Conservation (phyloP, 2,797 vertebrate genomes). For the Labroides dimidiatus region DNA sequence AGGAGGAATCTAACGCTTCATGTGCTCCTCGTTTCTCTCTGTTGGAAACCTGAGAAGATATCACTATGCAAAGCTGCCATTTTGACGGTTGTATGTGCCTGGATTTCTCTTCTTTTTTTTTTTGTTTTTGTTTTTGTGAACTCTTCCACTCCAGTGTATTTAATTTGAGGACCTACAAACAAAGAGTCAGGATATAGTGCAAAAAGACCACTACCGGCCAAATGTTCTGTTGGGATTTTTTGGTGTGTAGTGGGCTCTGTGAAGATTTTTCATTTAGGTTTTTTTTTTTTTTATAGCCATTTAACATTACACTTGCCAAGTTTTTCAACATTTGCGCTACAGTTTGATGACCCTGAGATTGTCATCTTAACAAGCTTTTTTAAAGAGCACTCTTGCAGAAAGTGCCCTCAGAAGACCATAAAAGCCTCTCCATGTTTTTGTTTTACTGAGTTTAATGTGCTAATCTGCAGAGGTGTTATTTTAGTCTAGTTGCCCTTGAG, state of each 20-base stretch:
- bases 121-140: constrained; percentile 14
- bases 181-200: constrained; percentile 1
- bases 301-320: too few species aligned
- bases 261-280: too few species aligned
- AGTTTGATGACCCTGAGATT: background rate
- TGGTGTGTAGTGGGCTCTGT: background rate
- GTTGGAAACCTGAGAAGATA: constrained; percentile 36
- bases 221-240: constrained; percentile 14
- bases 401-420: background rate
- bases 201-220: constrained; percentile 36
- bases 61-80: constrained; percentile 42
- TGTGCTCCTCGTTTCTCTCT: constrained; percentile 32
- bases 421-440: background rate
- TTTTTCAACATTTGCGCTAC: background rate
- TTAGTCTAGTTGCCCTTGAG: constrained; percentile 41
- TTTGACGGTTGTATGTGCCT: constrained; percentile 47
- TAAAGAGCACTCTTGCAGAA: background rate
- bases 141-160: constrained; percentile 18
- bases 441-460: constrained; percentile 6
- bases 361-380: background rate
- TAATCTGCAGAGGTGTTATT: background rate
- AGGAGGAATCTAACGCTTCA: constrained; percentile 7
- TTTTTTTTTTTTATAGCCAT: too few species aligned
- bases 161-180: constrained; percentile 11
- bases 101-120: constrained; percentile 33